Evolutionary conservation across 2,797 vertebrate species (phyloP).

Genomic region (Anguilla obscura): DNA sequence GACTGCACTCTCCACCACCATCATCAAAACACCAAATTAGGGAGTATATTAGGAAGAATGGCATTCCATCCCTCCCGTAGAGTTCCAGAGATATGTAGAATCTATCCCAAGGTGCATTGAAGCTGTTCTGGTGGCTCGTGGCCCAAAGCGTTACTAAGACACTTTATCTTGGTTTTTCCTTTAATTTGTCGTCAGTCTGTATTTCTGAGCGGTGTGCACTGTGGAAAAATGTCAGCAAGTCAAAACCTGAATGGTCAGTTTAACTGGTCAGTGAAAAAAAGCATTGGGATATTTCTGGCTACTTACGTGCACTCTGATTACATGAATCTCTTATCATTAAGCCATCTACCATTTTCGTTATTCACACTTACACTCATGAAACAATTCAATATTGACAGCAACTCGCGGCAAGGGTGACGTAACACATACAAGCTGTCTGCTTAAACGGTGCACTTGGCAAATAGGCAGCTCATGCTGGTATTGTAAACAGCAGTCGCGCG

Average conservation of each 20-base stretch:
- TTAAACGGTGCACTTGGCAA: constrained; percentile 11
- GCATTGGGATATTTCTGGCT: background rate
- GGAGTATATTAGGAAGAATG: too few relatives aligned
- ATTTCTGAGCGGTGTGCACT: too few relatives aligned
- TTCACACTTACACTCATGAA: background rate
- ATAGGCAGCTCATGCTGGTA: constrained; percentile 15
- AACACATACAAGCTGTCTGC: background rate
- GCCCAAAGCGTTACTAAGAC: too few relatives aligned
- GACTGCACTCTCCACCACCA: too few relatives aligned
- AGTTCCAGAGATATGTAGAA: too few relatives aligned
- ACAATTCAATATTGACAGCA: background rate
- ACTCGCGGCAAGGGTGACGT: constrained; percentile 20
- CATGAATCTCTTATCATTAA: background rate
- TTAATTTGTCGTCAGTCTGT: too few relatives aligned
- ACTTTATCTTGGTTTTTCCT: too few relatives aligned
- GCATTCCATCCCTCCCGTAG: too few relatives aligned
- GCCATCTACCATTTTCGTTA: background rate
- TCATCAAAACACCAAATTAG: too few relatives aligned
- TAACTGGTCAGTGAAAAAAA: background rate
- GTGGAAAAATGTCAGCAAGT: background rate
- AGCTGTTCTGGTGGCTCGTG: too few relatives aligned
- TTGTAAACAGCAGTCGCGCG: background rate
- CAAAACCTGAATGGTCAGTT: background rate
- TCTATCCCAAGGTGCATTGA: too few relatives aligned
- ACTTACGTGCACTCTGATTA: background rate